Evolutionary conservation across 2,888 invertebrate species (phyloP).

Genomic region (Callyntrura sp.): DNA sequence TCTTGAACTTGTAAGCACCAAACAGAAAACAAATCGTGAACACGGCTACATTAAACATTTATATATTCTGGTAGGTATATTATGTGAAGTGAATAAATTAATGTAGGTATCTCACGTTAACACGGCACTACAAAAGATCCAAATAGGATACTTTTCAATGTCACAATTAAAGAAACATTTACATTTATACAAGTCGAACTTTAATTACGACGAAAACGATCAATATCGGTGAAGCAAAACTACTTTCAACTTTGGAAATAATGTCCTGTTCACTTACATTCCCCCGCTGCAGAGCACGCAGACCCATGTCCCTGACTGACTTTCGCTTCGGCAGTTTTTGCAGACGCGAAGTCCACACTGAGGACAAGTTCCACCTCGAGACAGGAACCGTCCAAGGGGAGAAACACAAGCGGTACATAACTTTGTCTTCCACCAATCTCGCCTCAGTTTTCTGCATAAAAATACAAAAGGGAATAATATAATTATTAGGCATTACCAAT

Average conservation of each 20-base stretch:
- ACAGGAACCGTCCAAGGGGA: conserved; percentile 83
- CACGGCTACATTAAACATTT: no score
- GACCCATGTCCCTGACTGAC: conserved; percentile 80
- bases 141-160: no score
- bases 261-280: conserved; percentile 73
- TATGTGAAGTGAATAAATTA: no score
- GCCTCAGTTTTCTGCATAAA: conserved; percentile 80
- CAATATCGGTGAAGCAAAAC: background rate
- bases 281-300: conserved; percentile 82
- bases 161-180: no score
- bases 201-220: no score
- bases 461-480: conserved; percentile 10
- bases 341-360: conserved; percentile 83
- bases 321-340: conserved; percentile 82
- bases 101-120: no score
- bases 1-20: no score
- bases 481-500: conserved; percentile 35
- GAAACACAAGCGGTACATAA: conserved; percentile 83
- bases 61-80: no score
- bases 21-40: no score
- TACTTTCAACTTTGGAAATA: background rate
- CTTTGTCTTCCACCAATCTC: conserved; percentile 83
- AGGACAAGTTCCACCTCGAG: conserved; percentile 82
- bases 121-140: no score
- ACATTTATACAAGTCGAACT: no score